phyloP scores from a whole-genome alignment of 2,797 vertebrate species.

The Falco cherrug region DNA sequence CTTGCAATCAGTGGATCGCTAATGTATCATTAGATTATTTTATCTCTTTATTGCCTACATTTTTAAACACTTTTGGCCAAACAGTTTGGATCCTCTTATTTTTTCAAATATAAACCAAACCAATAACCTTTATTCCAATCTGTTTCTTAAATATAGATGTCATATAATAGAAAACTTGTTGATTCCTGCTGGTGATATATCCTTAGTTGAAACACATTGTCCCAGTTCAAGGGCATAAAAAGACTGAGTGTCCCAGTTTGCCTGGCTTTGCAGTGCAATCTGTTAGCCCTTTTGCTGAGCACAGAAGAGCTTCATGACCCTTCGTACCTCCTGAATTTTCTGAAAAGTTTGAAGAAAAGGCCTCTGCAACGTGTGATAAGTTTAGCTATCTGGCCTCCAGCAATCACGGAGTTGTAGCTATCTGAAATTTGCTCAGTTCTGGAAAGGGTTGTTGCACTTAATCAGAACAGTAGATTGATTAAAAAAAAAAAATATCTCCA shows the following conservation, averaged over 20 bases:
- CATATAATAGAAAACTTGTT: not conserved
- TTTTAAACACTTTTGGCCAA: not conserved
- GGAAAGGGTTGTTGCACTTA: not conserved
- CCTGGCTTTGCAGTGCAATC: not conserved
- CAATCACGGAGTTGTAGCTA: not conserved
- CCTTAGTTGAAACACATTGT: not conserved
- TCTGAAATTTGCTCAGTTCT: not conserved
- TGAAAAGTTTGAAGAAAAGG: not conserved
- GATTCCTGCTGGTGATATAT: not conserved
- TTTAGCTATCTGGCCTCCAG: not conserved
- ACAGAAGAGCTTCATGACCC: not conserved
- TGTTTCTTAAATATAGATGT: not conserved
- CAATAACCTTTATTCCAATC: not conserved
- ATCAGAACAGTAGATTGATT: not conserved
- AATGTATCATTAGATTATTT: not conserved
- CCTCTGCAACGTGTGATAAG: not conserved
- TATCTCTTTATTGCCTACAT: not conserved
- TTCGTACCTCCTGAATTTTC: not conserved
- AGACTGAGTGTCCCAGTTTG: not conserved
- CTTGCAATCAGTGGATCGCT: not conserved
- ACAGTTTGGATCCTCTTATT: not conserved
- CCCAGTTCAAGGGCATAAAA: constrained; percentile 10
- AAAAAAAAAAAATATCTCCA: not conserved
- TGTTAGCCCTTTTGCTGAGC: not conserved
- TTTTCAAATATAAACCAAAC: not conserved